Percentiles rank a stretch among this genome's conserved stretches.
Conservation (phyloP, 1,140 invertebrate species). For the Tetramorium simillimum region DNA sequence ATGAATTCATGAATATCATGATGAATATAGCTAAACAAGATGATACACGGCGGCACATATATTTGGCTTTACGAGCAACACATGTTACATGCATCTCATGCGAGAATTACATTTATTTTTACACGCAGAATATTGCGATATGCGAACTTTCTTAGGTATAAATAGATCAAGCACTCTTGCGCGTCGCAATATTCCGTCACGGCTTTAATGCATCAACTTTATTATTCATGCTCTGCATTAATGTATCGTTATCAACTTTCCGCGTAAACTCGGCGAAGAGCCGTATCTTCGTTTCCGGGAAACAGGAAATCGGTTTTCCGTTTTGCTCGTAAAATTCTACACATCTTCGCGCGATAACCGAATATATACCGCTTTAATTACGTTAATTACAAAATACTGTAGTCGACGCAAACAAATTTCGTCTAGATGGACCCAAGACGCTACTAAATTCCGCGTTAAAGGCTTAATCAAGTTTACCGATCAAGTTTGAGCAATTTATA, state of each 20-base stretch:
- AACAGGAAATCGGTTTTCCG: conserved; percentile 8
- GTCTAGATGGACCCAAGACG: neutral
- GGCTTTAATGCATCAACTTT: conserved; percentile 42
- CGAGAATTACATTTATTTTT: conserved; percentile 38
- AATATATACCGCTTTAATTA: conserved; percentile 47
- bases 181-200: conserved; percentile 32
- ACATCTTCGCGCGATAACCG: neutral
- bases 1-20: neutral
- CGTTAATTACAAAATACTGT: conserved; percentile 15
- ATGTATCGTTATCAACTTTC: conserved; percentile 45
- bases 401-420: neutral
- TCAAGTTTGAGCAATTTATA: neutral
- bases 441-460: neutral
- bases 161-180: conserved; percentile 39
- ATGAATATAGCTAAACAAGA: neutral
- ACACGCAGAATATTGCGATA: conserved; percentile 6
- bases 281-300: neutral
- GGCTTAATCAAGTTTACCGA: neutral
- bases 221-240: conserved; percentile 36
- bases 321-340: conserved; percentile 27
- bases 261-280: neutral
- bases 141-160: conserved; percentile 26
- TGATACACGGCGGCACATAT: neutral
- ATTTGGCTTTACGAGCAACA: conserved; percentile 18
- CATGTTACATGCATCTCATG: neutral